Percentiles rank a stretch among this genome's conserved stretches.
Evolutionary conservation across 2,113 vertebrate genomes (phyloP).

Genomic region (Alethe diademata): DNA sequence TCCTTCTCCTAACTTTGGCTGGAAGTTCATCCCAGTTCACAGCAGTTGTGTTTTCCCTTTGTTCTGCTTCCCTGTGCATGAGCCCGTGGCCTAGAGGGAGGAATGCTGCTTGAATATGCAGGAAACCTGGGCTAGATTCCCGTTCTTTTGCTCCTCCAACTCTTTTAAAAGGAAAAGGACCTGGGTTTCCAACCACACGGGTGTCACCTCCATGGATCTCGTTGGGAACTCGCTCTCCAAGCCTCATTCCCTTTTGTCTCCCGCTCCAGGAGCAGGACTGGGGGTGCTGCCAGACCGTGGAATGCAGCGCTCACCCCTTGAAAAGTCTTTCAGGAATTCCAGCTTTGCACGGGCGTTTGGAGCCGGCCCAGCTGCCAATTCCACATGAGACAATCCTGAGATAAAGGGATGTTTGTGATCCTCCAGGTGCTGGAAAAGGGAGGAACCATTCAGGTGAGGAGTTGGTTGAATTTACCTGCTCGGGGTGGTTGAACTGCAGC

Average conservation of each 20-base stretch:
- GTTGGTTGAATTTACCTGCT: not conserved
- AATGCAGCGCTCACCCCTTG: conserved; percentile 2
- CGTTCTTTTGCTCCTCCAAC: not conserved
- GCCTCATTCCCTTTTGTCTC: conserved; percentile 55
- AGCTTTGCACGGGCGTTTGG: not conserved
- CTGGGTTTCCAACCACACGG: conserved; percentile 24
- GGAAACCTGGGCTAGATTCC: conserved; percentile 30
- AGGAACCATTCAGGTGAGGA: conserved; percentile 8
- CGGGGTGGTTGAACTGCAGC: not conserved
- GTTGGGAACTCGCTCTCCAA: conserved; percentile 8
- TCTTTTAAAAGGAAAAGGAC: not conserved
- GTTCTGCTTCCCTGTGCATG: not conserved
- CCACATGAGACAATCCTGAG: conserved; percentile 35
- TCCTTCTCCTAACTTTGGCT: not conserved
- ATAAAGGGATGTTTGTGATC: conserved; percentile 45
- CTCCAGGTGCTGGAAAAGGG: not conserved
- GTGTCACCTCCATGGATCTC: not conserved
- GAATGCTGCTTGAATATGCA: not conserved
- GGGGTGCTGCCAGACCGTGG: conserved; percentile 31
- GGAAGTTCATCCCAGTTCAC: conserved; percentile 55
- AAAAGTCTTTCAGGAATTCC: conserved; percentile 41
- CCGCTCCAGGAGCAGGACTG: not conserved
- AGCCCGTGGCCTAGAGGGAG: conserved; percentile 17
- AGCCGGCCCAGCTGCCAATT: conserved; percentile 43
- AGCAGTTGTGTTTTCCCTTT: conserved; percentile 27